phyloP scores from a whole-genome alignment of 2,888 invertebrate species.

The Oligia strigilis region DNA sequence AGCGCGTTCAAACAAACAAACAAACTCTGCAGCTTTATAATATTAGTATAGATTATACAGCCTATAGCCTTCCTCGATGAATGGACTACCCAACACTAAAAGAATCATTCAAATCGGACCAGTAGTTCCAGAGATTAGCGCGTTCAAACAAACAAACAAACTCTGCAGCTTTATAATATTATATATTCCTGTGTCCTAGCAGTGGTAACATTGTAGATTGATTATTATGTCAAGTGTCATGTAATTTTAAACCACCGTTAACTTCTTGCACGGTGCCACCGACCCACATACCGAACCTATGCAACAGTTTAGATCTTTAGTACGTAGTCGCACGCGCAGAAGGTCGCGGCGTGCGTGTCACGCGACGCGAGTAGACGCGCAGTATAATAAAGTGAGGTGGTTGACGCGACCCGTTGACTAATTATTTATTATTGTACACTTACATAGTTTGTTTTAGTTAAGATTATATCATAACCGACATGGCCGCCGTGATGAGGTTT shows the following conservation, averaged over 20 bases:
- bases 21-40: too few species aligned
- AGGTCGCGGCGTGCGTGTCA: constrained; percentile 49
- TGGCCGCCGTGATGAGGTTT: neutral
- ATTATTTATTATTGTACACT: constrained; percentile 33
- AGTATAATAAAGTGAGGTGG: neutral
- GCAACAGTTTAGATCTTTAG: constrained; percentile 37
- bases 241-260: constrained; percentile 8
- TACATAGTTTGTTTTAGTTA: constrained; percentile 14
- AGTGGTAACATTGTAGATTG: too few species aligned
- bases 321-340: constrained; percentile 39
- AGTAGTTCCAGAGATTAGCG: too few species aligned
- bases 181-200: too few species aligned
- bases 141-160: too few species aligned
- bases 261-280: constrained; percentile 9
- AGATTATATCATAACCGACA: constrained; percentile 8
- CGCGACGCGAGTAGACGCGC: neutral
- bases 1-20: too few species aligned
- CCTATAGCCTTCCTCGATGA: too few species aligned
- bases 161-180: too few species aligned
- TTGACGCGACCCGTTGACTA: constrained; percentile 39
- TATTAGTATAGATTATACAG: too few species aligned
- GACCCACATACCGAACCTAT: constrained; percentile 11
- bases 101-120: too few species aligned
- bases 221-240: neutral
- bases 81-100: too few species aligned